Base-by-base conservation (phyloP, 2,888 invertebrate genomes). In the Drepana falcataria region DNA sequence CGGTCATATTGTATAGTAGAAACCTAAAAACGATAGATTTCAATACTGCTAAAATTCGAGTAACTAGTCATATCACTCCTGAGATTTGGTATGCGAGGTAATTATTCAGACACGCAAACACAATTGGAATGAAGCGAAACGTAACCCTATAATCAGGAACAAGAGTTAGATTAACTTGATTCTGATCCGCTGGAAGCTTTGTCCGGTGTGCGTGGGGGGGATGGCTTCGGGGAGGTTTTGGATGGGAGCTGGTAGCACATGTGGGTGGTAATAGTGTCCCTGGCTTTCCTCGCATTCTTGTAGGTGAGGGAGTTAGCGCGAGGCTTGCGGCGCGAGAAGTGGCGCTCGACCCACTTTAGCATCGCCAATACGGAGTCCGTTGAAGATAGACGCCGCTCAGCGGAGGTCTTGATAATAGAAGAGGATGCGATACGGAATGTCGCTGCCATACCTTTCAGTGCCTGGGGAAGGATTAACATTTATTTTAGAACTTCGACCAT, bases 361-460 rank as follows among this genome's bases (percentile, higher is more conserved):
- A 97, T 94, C 0, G 96, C 96, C 54, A 97, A 92, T 0, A 97
- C 97, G 0, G 97, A 96, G 83, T 97, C 97, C 0, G 97, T 96
- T 44, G 96, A 96, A 0, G 97, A 96, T 49, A 97, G 89, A 58
- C 97, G 95, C 52, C 96, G 93, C 75, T 97, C 97, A 0, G 97
- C 97, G 0, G 96, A 95, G 0, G 97, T 97, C 74, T 96, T 95
- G 3, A 95, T 95, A 69, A 97, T 96, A 74, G 94, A 93, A 0
- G 96, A 96, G 0, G 96, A 95, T 0, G 96, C 95, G 6, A 97
- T 96, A 53, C 97, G 94, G 93, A 97, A 97, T 2, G 97, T 97
- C 1, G 96, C 96, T 0, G 97, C 97, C 96, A 97, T 97, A 81
- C 97, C 97, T 91, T 97, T 97, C 55, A 97, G 88, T 0, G 97